Base-by-base conservation (phyloP, 2,113 vertebrate species). In the Ardeotis arabs region DNA sequence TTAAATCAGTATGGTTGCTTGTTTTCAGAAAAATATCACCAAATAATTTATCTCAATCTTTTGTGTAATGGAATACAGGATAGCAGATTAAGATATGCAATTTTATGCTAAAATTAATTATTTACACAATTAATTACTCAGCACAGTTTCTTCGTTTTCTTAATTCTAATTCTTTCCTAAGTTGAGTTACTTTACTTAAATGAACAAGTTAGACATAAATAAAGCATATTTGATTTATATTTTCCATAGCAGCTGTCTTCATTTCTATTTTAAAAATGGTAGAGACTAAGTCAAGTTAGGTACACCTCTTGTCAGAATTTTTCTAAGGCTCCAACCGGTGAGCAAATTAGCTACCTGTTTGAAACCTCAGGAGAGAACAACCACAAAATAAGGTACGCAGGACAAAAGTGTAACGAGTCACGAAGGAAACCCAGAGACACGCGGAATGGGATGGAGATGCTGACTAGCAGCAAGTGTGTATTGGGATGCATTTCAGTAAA, bases 101-200 rank as follows among this genome's bases (percentile, higher is more conserved):
- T 87, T 89, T 62, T 80, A 22, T 45, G 41, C 21, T 67, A 63
- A 91, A 95, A 90, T 69, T 31, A 79, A 89, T 92, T 95, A 89
- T 75, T 94, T 92, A 69, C 55, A 88, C 12, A 92, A 87, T 66
- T 87, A 92, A 75, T 87, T 87, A 69, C 37, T n/a, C n/a, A 49
- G 44, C 37, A 72, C 11, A 79, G 15, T n/a, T 82, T 41, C 52
- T 84, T 92, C 11, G 33, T 94, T 82, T 90, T 58, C 39, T 83
- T 85, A 25, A 25, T 66, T 81, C 14, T n/a, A 29, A 88, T 80
- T 87, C 50, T 93, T 81, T 83, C 44, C 44, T 67, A 78, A 81
- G 86, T 88, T 45, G 66, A 90, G 47, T 53, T 74, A 73, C 50
- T 67, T 72, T 50, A 76, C 33, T 83, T 68, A 87, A 74, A 52